A percentile compares a stretch with the other conserved stretches of the same genome.
These are phyloP conservation scores for Vanacampus margaritifer DNA, from an alignment of 2,113 vertebrate genomes.

Conservation along the genomic window DNA sequence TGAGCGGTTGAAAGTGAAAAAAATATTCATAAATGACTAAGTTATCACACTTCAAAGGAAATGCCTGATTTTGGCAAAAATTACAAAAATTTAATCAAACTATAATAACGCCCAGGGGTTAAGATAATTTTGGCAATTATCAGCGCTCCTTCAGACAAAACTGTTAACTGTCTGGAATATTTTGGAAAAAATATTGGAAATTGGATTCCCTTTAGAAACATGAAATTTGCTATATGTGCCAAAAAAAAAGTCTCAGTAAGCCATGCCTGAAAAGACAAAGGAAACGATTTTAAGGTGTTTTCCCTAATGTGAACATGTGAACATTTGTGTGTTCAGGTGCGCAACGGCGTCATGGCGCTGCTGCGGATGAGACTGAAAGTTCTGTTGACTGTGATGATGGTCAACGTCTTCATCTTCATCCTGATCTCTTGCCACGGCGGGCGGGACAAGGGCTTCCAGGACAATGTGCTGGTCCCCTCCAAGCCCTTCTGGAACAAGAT, in stretches of 20 bases:
- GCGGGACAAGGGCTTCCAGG: conserved; percentile 44
- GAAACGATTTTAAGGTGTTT: background rate
- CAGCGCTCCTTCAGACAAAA: background rate
- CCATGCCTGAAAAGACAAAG: background rate
- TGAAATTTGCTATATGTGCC: background rate
- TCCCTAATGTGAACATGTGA: background rate
- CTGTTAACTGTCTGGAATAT: background rate
- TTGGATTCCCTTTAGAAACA: background rate
- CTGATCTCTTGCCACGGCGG: conserved; percentile 55
- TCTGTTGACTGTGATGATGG: conserved; percentile 60
- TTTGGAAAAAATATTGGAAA: background rate
- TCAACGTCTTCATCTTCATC: conserved; percentile 74
- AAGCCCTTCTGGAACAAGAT: conserved; percentile 67
- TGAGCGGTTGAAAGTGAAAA: too few relatives aligned
- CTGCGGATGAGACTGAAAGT: conserved; percentile 63
- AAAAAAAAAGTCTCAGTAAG: background rate
- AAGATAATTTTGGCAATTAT: background rate
- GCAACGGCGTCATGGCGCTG: conserved; percentile 58
- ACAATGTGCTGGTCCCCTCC: conserved; percentile 50
- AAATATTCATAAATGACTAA: too few relatives aligned
- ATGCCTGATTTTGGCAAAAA: too few relatives aligned
- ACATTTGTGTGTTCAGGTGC: conserved; percentile 43
- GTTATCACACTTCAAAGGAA: too few relatives aligned
- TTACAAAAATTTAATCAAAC: too few relatives aligned
- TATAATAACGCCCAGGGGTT: too few relatives aligned